Evolutionary conservation across 92 coral and sea anemone species (phyloP).

Genomic region (Diadumene lineata): DNA sequence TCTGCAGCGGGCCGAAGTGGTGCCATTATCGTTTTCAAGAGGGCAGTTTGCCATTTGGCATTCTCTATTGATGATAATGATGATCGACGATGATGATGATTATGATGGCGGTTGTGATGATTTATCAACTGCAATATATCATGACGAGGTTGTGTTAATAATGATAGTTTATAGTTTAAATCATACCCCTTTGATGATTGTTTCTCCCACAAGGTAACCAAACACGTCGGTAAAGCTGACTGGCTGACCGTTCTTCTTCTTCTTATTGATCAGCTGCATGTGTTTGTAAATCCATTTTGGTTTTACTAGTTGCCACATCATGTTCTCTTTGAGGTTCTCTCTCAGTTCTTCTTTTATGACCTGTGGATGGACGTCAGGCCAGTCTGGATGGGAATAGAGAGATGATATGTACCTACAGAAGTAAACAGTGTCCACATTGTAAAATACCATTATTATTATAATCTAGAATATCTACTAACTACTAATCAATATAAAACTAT

Average conservation of each 20-base stretch:
- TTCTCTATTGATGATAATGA: no score
- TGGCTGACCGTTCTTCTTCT: conserved; percentile 73
- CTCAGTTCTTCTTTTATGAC: conserved; percentile 46
- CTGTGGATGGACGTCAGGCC: conserved; percentile 66
- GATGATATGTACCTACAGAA: conserved; percentile 70
- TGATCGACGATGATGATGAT: no score
- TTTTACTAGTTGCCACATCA: conserved; percentile 47
- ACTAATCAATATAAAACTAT: no score
- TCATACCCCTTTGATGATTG: conserved; percentile 61
- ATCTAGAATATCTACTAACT: no score
- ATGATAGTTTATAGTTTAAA: not conserved
- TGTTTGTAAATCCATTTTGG: conserved; percentile 58
- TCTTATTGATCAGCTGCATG: conserved; percentile 40
- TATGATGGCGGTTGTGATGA: no score
- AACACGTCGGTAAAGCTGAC: conserved; percentile 80
- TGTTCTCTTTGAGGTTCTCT: conserved; percentile 50
- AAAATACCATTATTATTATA: no score
- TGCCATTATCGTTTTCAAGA: no score
- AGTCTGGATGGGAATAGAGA: conserved; percentile 67
- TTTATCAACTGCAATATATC: not conserved
- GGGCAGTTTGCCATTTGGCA: no score
- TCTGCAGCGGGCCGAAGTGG: no score
- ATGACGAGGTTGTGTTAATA: not conserved
- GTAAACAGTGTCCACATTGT: not conserved
- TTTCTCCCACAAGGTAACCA: conserved; percentile 73